phyloP scores from a whole-genome alignment of 2,113 vertebrate genomes.

The Cervus canadensis region DNA sequence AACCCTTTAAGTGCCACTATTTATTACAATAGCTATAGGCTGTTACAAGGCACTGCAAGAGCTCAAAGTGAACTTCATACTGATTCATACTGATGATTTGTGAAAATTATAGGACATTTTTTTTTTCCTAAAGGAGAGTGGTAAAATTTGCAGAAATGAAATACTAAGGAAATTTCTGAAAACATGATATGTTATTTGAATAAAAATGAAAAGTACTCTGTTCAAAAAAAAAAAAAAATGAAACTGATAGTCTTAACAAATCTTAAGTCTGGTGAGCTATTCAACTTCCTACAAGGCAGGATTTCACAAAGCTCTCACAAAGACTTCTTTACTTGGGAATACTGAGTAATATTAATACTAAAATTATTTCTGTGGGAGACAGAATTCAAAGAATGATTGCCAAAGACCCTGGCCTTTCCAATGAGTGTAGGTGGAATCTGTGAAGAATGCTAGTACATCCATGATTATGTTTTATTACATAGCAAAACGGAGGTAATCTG shows the following conservation, averaged over 20 bases:
- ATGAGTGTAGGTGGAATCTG: neutral
- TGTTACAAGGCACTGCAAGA: neutral
- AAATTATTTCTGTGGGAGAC: neutral
- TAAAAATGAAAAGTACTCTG: neutral
- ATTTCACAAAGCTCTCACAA: neutral
- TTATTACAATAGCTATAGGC: neutral
- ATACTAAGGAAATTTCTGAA: neutral
- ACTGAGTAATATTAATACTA: neutral
- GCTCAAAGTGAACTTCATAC: neutral
- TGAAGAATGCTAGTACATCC: neutral
- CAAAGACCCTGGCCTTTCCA: accelerated
- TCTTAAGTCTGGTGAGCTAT: neutral
- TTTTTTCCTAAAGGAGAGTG: neutral
- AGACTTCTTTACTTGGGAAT: neutral
- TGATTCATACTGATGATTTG: neutral
- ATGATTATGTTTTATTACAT: neutral
- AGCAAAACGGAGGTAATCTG: neutral
- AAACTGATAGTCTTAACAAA: neutral
- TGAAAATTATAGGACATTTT: neutral
- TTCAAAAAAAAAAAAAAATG: neutral
- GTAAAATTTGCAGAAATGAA: neutral
- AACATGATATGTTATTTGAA: neutral
- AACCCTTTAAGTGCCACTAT: neutral
- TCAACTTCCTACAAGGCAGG: neutral
- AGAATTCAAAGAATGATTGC: neutral